These are phyloP conservation scores for Clusia tigrina DNA, from an alignment of 2,888 invertebrate genomes.

Conservation along the genomic window DNA sequence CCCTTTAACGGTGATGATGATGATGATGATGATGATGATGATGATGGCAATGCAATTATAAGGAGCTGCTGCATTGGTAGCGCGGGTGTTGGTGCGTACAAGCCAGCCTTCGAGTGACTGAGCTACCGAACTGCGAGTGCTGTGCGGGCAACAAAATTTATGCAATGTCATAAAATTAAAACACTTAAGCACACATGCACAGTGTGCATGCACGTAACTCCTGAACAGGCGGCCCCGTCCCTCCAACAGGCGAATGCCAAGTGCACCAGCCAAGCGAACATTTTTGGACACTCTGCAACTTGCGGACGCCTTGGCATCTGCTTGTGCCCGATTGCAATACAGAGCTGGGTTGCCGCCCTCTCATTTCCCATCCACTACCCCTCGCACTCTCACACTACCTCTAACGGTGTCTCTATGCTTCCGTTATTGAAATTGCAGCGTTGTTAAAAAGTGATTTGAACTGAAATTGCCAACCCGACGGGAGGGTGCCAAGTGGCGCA, in stretches of 20 bases:
- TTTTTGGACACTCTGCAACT: neutral
- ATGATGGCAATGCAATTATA: conserved; percentile 10
- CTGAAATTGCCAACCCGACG: conserved; percentile 29
- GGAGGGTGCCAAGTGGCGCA: neutral
- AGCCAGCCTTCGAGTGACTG: conserved; percentile 38
- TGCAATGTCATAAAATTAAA: conserved; percentile 61
- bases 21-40: neutral
- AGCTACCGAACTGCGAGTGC: conserved; percentile 51
- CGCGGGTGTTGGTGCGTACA: conserved; percentile 15
- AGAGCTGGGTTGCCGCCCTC: too few relatives aligned
- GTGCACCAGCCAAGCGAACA: conserved; percentile 41
- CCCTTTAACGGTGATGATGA: conserved; percentile 29
- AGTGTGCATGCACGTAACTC: conserved; percentile 4
- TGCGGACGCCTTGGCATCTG: conserved; percentile 12
- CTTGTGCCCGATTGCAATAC: neutral
- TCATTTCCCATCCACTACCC: too few relatives aligned
- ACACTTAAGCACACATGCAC: conserved; percentile 53
- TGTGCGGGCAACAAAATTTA: conserved; percentile 59
- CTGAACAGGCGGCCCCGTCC: neutral
- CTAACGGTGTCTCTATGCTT: conserved; percentile 21
- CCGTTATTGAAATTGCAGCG: conserved; percentile 49
- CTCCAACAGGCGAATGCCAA: conserved; percentile 14
- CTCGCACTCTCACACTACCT: too few relatives aligned
- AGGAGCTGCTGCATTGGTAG: conserved; percentile 18
- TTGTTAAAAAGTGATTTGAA: conserved; percentile 56